phyloP scores from a whole-genome alignment of 2,113 vertebrate genomes.

The Eulemur macaco region DNA sequence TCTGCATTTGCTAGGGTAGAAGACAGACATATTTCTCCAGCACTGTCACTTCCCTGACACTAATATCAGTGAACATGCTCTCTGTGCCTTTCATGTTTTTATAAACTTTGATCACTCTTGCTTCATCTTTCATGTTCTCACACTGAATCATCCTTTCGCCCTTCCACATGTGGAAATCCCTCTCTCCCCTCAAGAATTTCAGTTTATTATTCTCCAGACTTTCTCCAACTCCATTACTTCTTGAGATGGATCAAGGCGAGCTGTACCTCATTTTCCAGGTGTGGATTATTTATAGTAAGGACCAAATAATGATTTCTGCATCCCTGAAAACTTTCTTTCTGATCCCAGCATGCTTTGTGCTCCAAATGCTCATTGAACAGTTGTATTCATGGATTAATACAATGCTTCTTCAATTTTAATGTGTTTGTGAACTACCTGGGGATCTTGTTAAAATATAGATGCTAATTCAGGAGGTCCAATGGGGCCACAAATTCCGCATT shows the following conservation, averaged over 20 bases:
- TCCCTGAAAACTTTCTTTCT: neutral
- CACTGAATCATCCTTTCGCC: neutral
- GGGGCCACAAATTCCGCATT: neutral
- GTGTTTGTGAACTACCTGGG: neutral
- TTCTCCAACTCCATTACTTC: neutral
- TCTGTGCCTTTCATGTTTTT: neutral
- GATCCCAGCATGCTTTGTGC: neutral
- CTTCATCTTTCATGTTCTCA: neutral
- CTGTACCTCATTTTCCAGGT: neutral
- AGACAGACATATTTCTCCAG: neutral
- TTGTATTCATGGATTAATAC: neutral
- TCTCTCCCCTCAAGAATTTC: neutral
- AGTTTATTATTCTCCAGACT: neutral
- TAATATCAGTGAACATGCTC: neutral
- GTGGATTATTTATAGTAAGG: neutral
- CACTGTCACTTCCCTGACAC: neutral
- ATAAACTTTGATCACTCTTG: neutral
- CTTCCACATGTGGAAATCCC: neutral
- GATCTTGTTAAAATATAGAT: neutral
- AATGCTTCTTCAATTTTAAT: neutral
- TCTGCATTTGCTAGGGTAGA: neutral
- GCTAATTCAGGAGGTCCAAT: neutral
- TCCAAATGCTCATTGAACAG: neutral
- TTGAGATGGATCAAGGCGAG: neutral
- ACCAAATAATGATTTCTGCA: neutral